A percentile compares a stretch with the other conserved stretches of the same genome.
These are phyloP conservation scores for Promerops cafer DNA, from an alignment of 2,113 vertebrate species.

Conservation along the genomic window DNA sequence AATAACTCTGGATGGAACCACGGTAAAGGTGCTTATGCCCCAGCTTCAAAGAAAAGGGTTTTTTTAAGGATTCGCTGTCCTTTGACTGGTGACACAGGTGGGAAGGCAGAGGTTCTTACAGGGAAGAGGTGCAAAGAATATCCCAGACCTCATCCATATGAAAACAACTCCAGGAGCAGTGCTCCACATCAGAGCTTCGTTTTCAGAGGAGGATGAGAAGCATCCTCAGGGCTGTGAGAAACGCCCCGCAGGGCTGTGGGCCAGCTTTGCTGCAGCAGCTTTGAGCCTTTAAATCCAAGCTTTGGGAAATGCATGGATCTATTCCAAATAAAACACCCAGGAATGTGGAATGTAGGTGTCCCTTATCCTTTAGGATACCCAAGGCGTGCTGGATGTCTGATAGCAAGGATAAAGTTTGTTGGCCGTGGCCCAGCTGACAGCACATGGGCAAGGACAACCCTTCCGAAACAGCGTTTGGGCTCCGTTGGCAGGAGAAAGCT, in stretches of 20 bases:
- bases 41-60: background rate
- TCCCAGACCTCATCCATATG: background rate
- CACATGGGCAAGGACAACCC: background rate
- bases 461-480: fast-evolving
- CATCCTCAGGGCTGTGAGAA: background rate
- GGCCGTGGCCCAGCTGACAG: background rate
- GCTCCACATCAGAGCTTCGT: no score
- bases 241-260: fast-evolving
- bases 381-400: background rate
- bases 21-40: background rate
- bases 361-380: background rate
- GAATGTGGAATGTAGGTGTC: background rate
- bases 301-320: background rate
- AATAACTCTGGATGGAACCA: background rate
- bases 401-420: background rate
- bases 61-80: background rate
- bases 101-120: background rate
- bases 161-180: background rate
- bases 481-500: background rate
- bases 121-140: background rate
- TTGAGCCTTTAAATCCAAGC: background rate
- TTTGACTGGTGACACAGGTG: background rate
- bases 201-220: background rate
- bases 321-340: background rate
- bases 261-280: background rate